Percentiles rank a stretch among this genome's conserved stretches.
phyloP scores from a whole-genome alignment of 2,888 invertebrate species.

The Hylaea fasciaria region DNA sequence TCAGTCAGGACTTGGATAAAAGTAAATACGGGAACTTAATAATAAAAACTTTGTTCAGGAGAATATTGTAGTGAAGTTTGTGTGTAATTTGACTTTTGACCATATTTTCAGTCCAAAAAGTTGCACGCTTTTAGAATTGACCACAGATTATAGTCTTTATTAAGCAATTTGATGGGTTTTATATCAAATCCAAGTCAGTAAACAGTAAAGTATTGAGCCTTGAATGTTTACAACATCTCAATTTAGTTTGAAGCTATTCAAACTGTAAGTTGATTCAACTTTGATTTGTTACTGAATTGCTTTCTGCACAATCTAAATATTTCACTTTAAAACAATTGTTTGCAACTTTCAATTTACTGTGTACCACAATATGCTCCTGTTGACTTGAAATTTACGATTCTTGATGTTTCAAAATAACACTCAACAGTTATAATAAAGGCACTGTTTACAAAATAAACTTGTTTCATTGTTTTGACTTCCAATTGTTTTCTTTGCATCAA shows the following conservation, averaged over 20 bases:
- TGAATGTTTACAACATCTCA: neutral
- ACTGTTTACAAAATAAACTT: slow-evolving; percentile 44
- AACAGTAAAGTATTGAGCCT: too few species aligned
- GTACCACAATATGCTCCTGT: slow-evolving; percentile 31
- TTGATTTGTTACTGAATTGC: slow-evolving; percentile 24
- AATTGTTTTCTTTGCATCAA: slow-evolving; percentile 34
- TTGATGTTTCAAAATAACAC: slow-evolving; percentile 23
- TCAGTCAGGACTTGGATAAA: slow-evolving; percentile 52
- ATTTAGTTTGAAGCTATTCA: slow-evolving; percentile 6
- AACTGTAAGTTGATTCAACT: slow-evolving; percentile 21
- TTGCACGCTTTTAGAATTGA: too few species aligned
- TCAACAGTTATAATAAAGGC: slow-evolving; percentile 46
- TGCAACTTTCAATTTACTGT: slow-evolving; percentile 24
- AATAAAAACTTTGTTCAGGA: too few species aligned
- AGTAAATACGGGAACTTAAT: slow-evolving; percentile 43
- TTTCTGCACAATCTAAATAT: slow-evolving; percentile 21
- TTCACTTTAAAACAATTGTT: slow-evolving; percentile 26
- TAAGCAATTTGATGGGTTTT: too few species aligned
- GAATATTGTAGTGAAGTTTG: too few species aligned
- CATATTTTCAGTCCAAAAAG: too few species aligned
- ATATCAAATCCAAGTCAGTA: too few species aligned
- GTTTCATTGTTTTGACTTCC: slow-evolving; percentile 34
- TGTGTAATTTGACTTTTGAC: too few species aligned
- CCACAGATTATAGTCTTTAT: too few species aligned
- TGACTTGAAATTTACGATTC: slow-evolving; percentile 28